Evolutionary conservation across 2,113 vertebrate species (phyloP), one percentile per base, ranked within the genome.

Genomic region (Ibidorhyncha struthersii): DNA sequence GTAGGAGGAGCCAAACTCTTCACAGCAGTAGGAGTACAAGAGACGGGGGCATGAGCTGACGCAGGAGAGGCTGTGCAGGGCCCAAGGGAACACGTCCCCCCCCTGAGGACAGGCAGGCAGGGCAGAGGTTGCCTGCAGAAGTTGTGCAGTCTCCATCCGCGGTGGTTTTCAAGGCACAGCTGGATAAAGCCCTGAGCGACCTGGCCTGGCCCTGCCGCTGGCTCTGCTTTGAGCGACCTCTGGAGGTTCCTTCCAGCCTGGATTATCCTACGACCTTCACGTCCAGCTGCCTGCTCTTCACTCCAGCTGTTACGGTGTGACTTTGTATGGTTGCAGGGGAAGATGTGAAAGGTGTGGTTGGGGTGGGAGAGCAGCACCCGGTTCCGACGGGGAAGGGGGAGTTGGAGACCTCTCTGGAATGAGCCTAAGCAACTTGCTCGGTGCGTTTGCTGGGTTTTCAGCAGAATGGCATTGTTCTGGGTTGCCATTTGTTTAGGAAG

Each of bases 11-110:
- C 7, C 14, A n/a, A 17, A 16, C 13, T 38, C 23, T 41, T 62
- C 30, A 9, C 1, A 8, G 12, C 2, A 1, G 8, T 30, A 36
- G 13, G 17, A 63, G 2, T 21, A 9, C 0, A 1, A 23, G 21
- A 49, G 32, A 8, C 12, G 10, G 14, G 20, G 41, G 7, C 14
- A 4, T 10, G 19, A 73, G 21, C 18, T 8, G 59, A 12, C 0
- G 6, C 7, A 10, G 49, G 45, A 66, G 29, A 23, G 38, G 53
- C 55, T 66, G 22, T 56, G 12, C 17, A 36, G 49, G 15, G 7
- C 23, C 4, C 3, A 0, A 12, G 13, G 25, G 20, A 19, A 11
- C 23, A 2, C 23, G 27, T 53, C 20, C 34, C 59, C 11, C n/a
- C 19, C 23, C 10, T 1, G 0, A 6, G 20, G 17, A 34, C n/a